Percentiles rank a stretch among this genome's conserved stretches.
Conservation (phyloP, 2,113 vertebrate species). For the Lanius ludovicianus region DNA sequence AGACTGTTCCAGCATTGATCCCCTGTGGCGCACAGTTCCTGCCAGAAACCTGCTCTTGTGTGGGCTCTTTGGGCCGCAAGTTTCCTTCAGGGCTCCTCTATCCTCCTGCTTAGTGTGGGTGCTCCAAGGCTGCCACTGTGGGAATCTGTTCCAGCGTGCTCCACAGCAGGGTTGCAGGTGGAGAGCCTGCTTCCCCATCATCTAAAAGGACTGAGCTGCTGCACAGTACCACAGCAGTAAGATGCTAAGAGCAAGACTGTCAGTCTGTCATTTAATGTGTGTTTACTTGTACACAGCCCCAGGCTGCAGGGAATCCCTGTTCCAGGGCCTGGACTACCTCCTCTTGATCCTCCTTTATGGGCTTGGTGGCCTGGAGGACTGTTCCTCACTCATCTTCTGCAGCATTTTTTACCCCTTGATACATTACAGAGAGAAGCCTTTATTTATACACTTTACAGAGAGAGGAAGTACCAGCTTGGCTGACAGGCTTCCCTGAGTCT, state of each 20-base stretch:
- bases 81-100: not conserved
- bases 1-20: fast-evolving
- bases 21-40: fast-evolving
- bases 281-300: not conserved
- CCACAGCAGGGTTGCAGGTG: fast-evolving
- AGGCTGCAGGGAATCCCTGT: not conserved
- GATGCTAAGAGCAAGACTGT: not conserved
- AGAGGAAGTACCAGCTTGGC: not conserved
- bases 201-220: not conserved
- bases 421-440: not conserved
- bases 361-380: not conserved
- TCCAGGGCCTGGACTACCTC: not conserved
- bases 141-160: fast-evolving
- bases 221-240: not conserved
- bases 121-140: not conserved
- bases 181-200: not conserved
- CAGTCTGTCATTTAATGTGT: not conserved
- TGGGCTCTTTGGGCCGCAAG: not conserved
- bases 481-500: not conserved
- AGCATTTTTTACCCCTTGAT: not conserved
- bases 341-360: not conserved
- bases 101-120: not conserved
- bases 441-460: not conserved
- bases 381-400: not conserved
- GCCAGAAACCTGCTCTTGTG: fast-evolving